Evolutionary conservation across 2,888 invertebrate species (phyloP).

Genomic region (Drosophila melanocephala): DNA sequence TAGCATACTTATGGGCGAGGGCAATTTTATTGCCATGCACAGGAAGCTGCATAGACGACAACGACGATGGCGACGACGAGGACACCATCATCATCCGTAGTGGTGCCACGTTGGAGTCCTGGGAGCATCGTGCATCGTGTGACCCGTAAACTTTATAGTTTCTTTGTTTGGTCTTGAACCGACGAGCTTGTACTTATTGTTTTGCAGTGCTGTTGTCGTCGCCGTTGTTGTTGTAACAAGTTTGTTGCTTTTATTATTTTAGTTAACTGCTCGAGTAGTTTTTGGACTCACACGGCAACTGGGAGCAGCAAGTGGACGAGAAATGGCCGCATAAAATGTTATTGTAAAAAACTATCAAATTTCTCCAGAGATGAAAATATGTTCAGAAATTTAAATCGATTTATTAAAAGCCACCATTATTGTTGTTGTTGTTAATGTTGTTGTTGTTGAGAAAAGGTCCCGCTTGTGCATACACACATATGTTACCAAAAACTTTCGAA

Average conservation of each 20-base stretch:
- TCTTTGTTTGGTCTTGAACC: slow-evolving; percentile 76
- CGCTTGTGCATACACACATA: slow-evolving; percentile 48
- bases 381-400: slow-evolving; percentile 84
- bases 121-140: slow-evolving; percentile 66
- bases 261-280: slow-evolving; percentile 62
- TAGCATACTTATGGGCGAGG: slow-evolving; percentile 73
- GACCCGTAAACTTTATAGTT: slow-evolving; percentile 79
- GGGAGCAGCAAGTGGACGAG: slow-evolving; percentile 1
- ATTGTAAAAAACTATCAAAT: slow-evolving; percentile 80
- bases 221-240: slow-evolving; percentile 38
- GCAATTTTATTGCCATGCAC: slow-evolving; percentile 76
- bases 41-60: slow-evolving; percentile 70
- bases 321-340: slow-evolving; percentile 64
- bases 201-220: slow-evolving; percentile 22
- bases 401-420: slow-evolving; percentile 79
- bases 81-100: slow-evolving; percentile 5
- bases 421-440: background rate
- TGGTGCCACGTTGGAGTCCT: slow-evolving; percentile 39
- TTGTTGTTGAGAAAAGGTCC: slow-evolving; percentile 37
- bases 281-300: slow-evolving; percentile 15
- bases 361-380: slow-evolving; percentile 82
- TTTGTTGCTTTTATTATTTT: slow-evolving; percentile 76
- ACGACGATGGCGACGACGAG: slow-evolving; percentile 29
- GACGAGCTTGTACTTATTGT: slow-evolving; percentile 45
- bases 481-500: slow-evolving; percentile 68